A percentile compares a stretch with the other conserved stretches of the same genome.
phyloP scores from a whole-genome alignment of 2,797 vertebrate genomes.

The Phalanger gymnotis region DNA sequence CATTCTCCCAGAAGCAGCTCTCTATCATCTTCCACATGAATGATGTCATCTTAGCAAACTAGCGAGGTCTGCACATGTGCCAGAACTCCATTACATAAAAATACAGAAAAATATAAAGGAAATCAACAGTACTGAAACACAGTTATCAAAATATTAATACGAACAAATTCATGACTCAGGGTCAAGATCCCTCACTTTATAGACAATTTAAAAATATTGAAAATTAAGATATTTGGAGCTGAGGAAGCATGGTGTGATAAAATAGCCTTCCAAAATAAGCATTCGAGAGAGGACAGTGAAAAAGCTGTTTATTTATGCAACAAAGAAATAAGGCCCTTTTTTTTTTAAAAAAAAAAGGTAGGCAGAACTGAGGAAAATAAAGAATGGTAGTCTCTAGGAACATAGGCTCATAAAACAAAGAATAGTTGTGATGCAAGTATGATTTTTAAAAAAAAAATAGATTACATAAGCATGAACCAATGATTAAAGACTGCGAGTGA shows the following conservation, averaged over 20 bases:
- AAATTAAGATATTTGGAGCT: not conserved
- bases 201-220: not conserved
- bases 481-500: not conserved
- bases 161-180: not conserved
- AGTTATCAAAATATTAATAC: not conserved
- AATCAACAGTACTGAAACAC: not conserved
- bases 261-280: not conserved
- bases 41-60: not conserved
- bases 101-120: not conserved
- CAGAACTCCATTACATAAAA: not conserved
- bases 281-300: not conserved
- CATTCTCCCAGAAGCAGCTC: not conserved
- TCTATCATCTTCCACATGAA: not conserved
- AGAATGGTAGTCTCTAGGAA: not conserved
- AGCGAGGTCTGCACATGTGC: not conserved
- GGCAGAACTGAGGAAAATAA: not conserved
- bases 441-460: not conserved
- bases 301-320: not conserved
- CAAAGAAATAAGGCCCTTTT: not conserved
- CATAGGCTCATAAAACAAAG: not conserved
- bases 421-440: constrained; percentile 7
- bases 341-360: not conserved
- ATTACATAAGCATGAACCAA: not conserved
- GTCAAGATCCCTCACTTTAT: not conserved
- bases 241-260: not conserved